phyloP scores from a whole-genome alignment of 2,113 vertebrate species.

The Heteronetta atricapilla region DNA sequence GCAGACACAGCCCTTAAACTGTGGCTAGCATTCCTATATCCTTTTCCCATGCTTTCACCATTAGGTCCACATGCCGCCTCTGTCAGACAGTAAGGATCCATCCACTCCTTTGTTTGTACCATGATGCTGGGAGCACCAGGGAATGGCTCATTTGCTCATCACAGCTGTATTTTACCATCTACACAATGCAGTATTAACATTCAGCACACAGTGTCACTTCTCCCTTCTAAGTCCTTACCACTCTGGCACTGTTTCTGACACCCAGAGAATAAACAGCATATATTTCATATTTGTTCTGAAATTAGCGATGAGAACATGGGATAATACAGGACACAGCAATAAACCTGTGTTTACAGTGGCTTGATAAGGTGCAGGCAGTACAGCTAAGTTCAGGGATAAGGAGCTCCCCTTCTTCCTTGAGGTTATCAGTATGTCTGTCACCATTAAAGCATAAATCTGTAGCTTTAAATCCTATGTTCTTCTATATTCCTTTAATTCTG shows the following conservation, averaged over 20 bases:
- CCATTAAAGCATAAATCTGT: neutral
- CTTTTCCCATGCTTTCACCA: neutral
- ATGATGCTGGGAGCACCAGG: neutral
- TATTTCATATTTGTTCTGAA: neutral
- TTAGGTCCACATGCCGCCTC: neutral
- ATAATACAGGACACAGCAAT: neutral
- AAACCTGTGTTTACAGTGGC: neutral
- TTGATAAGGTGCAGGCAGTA: neutral
- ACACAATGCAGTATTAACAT: neutral
- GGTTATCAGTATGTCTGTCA: neutral
- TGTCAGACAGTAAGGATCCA: neutral
- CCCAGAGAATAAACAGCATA: neutral
- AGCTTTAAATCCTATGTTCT: neutral
- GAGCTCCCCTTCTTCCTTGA: neutral
- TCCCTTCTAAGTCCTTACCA: neutral
- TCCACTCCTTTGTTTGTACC: no score
- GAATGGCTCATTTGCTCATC: neutral
- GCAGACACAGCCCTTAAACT: neutral
- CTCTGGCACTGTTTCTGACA: neutral
- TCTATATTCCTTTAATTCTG: neutral
- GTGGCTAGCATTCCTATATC: neutral
- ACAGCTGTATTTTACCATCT: neutral
- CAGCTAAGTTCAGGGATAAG: neutral
- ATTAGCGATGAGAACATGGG: neutral
- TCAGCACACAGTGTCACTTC: neutral